Conservation (phyloP, 2,797 vertebrate species). For the Syncerus caffer region DNA sequence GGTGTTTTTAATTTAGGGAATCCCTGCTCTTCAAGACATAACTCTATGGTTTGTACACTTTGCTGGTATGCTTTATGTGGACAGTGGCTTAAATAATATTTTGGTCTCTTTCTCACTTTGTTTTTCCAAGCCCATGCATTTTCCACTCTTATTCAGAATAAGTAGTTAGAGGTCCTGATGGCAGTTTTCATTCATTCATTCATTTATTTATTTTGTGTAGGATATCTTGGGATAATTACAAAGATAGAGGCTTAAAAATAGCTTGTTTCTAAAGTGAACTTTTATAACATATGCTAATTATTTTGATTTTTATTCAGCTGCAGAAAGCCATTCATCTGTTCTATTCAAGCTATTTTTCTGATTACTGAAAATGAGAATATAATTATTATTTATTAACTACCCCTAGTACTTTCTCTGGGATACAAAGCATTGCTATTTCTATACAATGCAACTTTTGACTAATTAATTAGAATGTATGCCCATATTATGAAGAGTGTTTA, state of each 20-base stretch:
- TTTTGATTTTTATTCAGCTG: slow-evolving; percentile 65
- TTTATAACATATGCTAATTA: slow-evolving; percentile 59
- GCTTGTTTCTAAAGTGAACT: slow-evolving; percentile 44
- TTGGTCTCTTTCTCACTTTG: slow-evolving; percentile 27
- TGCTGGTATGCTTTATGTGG: neutral
- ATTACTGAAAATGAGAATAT: slow-evolving; percentile 63
- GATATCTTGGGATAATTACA: slow-evolving; percentile 50
- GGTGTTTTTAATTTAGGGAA: neutral
- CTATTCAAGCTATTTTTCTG: slow-evolving; percentile 63
- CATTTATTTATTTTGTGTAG: slow-evolving; percentile 9
- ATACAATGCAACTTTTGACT: slow-evolving; percentile 52
- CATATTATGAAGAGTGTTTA: slow-evolving; percentile 54
- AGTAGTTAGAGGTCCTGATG: neutral
- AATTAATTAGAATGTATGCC: slow-evolving; percentile 65
- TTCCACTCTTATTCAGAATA: slow-evolving; percentile 47
- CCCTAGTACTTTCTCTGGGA: slow-evolving; percentile 35
- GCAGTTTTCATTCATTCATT: neutral
- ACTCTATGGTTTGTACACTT: neutral
- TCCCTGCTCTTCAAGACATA: neutral
- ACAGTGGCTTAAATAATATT: neutral
- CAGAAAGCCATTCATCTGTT: slow-evolving; percentile 62
- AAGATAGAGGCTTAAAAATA: slow-evolving; percentile 60
- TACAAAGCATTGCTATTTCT: slow-evolving; percentile 55
- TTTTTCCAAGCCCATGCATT: slow-evolving; percentile 21
- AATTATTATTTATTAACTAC: slow-evolving; percentile 69